A percentile compares a stretch with the other conserved stretches of the same genome.
These are phyloP conservation scores for Ephydatia muelleri DNA, from an alignment of 37 sponge, comb jelly and placozoan species.

Conservation along the genomic window DNA sequence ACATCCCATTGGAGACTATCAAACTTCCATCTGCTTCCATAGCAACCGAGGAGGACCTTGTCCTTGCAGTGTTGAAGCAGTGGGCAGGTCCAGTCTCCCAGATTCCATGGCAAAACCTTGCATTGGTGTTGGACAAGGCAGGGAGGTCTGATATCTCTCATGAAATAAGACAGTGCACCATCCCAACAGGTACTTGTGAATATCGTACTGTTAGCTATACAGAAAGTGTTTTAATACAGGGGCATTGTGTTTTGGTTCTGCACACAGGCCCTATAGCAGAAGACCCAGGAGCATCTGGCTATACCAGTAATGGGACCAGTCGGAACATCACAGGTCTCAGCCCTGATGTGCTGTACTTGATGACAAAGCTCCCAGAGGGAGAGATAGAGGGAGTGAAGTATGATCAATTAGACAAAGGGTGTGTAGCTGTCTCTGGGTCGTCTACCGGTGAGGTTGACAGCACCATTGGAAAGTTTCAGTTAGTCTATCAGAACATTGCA, in stretches of 20 bases:
- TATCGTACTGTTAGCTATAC: not conserved
- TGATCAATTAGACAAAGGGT: not conserved
- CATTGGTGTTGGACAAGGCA: not conserved
- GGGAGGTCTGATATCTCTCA: not conserved
- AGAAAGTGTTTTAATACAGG: too few relatives aligned
- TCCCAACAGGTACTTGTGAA: not conserved
- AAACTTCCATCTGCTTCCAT: not conserved
- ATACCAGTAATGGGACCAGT: not conserved
- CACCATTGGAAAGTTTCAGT: conserved; percentile 6
- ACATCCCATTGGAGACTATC: not conserved
- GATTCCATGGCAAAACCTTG: not conserved
- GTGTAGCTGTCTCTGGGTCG: not conserved
- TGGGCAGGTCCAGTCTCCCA: not conserved
- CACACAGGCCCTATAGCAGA: not conserved
- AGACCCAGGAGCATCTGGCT: not conserved
- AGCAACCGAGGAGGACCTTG: not conserved
- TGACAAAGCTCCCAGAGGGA: conserved; percentile 14
- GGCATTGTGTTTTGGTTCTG: not conserved
- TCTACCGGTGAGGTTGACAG: not conserved
- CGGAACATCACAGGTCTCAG: not conserved
- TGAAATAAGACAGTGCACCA: not conserved
- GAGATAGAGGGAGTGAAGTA: conserved; percentile 6
- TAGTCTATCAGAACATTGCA: conserved; percentile 2
- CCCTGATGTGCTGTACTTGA: conserved; percentile 6
- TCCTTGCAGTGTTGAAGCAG: not conserved